Evolutionary conservation across 2,888 invertebrate genomes (phyloP), one percentile per base, ranked within the genome.

Genomic region (Cancer borealis): DNA sequence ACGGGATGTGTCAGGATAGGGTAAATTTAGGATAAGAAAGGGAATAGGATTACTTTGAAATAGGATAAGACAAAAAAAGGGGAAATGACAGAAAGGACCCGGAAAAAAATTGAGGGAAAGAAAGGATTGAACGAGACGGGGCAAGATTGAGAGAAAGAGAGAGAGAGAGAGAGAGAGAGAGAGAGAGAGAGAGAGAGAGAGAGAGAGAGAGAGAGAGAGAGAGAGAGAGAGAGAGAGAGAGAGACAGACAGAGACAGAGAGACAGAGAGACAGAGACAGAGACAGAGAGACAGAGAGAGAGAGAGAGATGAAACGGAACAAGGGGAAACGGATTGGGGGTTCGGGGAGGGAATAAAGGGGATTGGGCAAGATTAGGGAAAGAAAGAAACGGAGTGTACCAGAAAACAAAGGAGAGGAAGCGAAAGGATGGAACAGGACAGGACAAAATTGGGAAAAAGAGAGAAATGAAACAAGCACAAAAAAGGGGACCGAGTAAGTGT

Each of bases 301-400:
- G 84, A 84, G n/a, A 84, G 10, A 39, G 39, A 39, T 14, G 84
- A 39, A 84, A 84, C 73, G 84, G 84, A 84, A n/a, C 30, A 39
- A 12, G 73, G 10, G 10, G 39, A 39, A 84, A 84, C 30, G 84
- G 30, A 84, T 84, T 39, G 39, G 39, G n/a, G n/a, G 39, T 14
- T 14, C 39, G 39, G 84, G 30, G 84, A 39, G 84, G 17, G 84
- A 84, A 84, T 39, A 14, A 39, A 84, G 3, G 84, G 84, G 21
- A 84, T 84, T 84, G 30, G 84, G 84, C 39, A 84, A 84, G 84
- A 39, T 39, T 39, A 84, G 39, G 84, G 39, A 84, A 39, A 84
- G 39, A 84, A 39, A 84, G 39, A 39, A 39, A n/a, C 30, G 39
- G 84, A 84, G n/a, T 84, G n/a, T 84, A 84, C 84, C 84, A 14